phyloP scores from a whole-genome alignment of 53 echinoderm and acorn worm genomes.

The Actinopyga echinites region DNA sequence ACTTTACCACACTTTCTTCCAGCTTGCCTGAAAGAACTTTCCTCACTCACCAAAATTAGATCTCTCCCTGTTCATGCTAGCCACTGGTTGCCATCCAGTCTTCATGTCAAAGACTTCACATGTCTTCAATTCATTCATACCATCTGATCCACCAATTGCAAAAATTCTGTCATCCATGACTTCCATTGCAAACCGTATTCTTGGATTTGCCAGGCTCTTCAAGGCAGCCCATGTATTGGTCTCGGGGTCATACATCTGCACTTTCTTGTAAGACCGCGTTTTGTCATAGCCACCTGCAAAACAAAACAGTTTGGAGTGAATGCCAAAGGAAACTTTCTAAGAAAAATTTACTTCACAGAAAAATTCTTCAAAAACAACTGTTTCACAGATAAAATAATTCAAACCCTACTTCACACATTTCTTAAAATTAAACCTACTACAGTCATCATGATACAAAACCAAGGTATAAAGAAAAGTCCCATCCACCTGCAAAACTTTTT shows the following conservation, averaged over 20 bases:
- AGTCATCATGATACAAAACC: too few species aligned
- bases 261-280: slow-evolving; percentile 68
- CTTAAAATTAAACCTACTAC: too few species aligned
- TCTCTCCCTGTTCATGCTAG: slow-evolving; percentile 75
- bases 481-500: too few species aligned
- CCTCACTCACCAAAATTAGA: slow-evolving; percentile 79
- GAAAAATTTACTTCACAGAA: not conserved
- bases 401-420: too few species aligned
- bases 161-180: slow-evolving; percentile 64
- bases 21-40: too few species aligned
- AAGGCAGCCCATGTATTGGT: slow-evolving; percentile 75
- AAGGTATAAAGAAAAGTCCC: too few species aligned
- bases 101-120: slow-evolving; percentile 74
- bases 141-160: slow-evolving; percentile 82
- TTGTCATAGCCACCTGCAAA: slow-evolving; percentile 82
- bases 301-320: slow-evolving; percentile 1
- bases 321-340: not conserved
- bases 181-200: slow-evolving; percentile 84
- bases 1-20: too few species aligned
- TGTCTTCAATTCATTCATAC: slow-evolving; percentile 71
- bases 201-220: slow-evolving; percentile 69
- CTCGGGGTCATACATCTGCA: slow-evolving; percentile 77
- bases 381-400: too few species aligned
- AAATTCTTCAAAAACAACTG: too few species aligned
- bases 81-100: slow-evolving; percentile 54